A percentile compares a stretch with the other conserved stretches of the same genome.
These are phyloP conservation scores for Saturnia japonica DNA, from an alignment of 2,888 invertebrate genomes.

Conservation along the genomic window DNA sequence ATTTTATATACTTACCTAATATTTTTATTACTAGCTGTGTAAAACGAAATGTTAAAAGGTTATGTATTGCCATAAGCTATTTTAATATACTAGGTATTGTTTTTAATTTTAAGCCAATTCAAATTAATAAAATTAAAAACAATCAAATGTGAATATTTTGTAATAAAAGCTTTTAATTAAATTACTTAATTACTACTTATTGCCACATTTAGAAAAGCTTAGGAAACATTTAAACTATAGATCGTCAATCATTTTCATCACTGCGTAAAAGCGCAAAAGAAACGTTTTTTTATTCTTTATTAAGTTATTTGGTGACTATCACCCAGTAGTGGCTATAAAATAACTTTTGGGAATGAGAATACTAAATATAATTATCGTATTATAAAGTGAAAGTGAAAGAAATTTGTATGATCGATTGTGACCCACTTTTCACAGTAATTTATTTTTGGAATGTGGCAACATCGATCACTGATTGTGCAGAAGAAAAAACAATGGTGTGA, in stretches of 20 bases:
- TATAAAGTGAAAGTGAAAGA: conserved; percentile 44
- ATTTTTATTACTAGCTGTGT: background rate
- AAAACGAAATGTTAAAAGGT: background rate
- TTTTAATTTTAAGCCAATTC: background rate
- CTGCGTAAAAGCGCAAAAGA: background rate
- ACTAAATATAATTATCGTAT: background rate
- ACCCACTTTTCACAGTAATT: conserved; percentile 58
- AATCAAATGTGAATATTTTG: conserved; percentile 8
- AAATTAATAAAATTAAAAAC: conserved; percentile 7
- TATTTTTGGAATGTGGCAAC: conserved; percentile 64
- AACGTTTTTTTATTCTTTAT: background rate
- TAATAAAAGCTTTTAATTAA: background rate
- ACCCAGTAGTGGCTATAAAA: background rate
- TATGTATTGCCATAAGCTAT: background rate
- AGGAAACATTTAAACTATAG: background rate
- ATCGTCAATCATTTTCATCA: background rate
- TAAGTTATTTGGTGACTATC: background rate
- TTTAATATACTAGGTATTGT: background rate
- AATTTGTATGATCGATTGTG: conserved; percentile 51
- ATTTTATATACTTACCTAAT: background rate
- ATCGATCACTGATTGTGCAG: conserved; percentile 76
- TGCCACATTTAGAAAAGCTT: background rate
- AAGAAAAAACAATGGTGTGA: conserved; percentile 83
- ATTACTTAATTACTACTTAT: background rate
- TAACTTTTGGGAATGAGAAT: background rate